A percentile compares a stretch with the other conserved stretches of the same genome.
phyloP scores from a whole-genome alignment of 2,113 vertebrate genomes.

The Phalacrocorax pelagicus region DNA sequence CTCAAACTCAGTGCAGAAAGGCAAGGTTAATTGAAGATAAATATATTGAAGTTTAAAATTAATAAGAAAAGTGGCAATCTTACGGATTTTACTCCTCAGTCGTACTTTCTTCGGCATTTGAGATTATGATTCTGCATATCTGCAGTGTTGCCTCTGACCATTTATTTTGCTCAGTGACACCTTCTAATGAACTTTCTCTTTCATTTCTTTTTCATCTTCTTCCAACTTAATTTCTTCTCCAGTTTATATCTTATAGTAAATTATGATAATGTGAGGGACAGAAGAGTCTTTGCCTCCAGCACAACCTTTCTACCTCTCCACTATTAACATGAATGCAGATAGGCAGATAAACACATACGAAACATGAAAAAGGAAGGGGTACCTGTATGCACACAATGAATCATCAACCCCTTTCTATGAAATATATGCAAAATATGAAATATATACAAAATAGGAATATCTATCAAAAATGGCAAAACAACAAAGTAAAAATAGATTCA shows the following conservation, averaged over 20 bases:
- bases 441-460: not conserved
- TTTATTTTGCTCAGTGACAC: not conserved
- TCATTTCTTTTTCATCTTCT: not conserved
- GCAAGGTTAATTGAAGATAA: not conserved
- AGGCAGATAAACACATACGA: not conserved
- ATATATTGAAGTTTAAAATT: not conserved
- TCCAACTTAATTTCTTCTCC: not conserved
- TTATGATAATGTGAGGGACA: not conserved
- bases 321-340: not conserved
- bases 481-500: slow-evolving; percentile 57
- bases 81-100: not conserved
- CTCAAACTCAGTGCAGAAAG: not conserved
- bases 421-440: not conserved
- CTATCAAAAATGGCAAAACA: slow-evolving; percentile 34
- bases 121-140: not conserved
- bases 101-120: not conserved
- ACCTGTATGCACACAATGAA: not conserved
- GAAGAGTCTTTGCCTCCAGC: not conserved
- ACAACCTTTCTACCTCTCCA: not conserved
- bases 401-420: not conserved
- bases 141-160: not conserved
- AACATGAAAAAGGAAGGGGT: not conserved
- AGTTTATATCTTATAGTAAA: not conserved
- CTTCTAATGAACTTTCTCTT: not conserved
- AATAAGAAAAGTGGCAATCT: not conserved